These are phyloP conservation scores for Conistra vaccinii DNA, from an alignment of 2,888 invertebrate genomes.

Conservation along the genomic window DNA sequence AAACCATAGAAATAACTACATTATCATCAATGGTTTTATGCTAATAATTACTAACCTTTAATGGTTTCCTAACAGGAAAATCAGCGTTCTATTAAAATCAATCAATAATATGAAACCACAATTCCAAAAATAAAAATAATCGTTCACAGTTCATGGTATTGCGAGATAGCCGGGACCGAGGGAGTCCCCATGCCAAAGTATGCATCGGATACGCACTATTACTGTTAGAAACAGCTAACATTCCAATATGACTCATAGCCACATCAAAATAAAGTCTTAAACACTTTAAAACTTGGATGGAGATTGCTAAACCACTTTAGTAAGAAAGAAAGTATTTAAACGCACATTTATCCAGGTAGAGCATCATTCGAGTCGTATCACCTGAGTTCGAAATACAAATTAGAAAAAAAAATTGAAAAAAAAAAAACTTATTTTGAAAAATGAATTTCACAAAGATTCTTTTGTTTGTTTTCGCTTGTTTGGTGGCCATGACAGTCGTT, in stretches of 20 bases:
- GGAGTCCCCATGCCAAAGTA: conserved; percentile 54
- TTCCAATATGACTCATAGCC: conserved; percentile 25
- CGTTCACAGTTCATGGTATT: conserved; percentile 17
- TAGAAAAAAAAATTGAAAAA: not conserved
- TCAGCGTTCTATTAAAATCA: conserved; percentile 12
- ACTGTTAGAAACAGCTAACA: conserved; percentile 26
- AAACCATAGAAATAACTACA: not conserved
- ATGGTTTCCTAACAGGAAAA: conserved; percentile 45
- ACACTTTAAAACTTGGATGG: not conserved
- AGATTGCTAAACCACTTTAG: conserved; percentile 52
- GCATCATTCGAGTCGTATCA: conserved; percentile 57
- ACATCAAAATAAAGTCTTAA: conserved; percentile 7
- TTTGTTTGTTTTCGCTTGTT: conserved; percentile 66
- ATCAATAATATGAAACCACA: conserved; percentile 20
- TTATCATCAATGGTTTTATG: not conserved
- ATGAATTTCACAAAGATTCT: conserved; percentile 74
- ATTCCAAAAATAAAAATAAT: conserved; percentile 8
- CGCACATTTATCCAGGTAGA: conserved; percentile 48
- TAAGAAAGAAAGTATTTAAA: conserved; percentile 58
- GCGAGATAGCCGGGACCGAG: conserved; percentile 30
- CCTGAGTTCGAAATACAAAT: conserved; percentile 27
- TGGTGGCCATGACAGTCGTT: conserved; percentile 61
- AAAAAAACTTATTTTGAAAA: conserved; percentile 43
- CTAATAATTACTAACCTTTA: conserved; percentile 1
- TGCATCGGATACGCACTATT: conserved; percentile 11